phyloP scores from a whole-genome alignment of 2,113 vertebrate genomes.

The Aegithalos caudatus region DNA sequence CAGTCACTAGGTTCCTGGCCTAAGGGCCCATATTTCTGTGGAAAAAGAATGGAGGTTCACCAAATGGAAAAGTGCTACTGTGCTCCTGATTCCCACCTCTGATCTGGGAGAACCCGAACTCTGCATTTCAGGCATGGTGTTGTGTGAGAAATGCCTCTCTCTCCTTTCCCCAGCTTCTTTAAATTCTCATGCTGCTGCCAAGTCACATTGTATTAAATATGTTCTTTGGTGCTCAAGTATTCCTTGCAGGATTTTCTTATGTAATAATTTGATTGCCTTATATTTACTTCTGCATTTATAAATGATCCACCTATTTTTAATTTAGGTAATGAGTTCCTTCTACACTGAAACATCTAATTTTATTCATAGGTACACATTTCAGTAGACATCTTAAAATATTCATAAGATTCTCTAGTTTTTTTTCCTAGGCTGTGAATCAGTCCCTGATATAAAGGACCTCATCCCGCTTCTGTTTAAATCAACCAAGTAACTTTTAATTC shows the following conservation, averaged over 20 bases:
- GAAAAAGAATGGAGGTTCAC: neutral
- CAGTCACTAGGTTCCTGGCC: neutral
- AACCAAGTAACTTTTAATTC: neutral
- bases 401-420: neutral
- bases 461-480: slow-evolving; percentile 7
- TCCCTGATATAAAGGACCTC: neutral
- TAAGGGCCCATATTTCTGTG: neutral
- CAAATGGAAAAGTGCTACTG: neutral
- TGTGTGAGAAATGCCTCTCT: neutral
- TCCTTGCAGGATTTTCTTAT: neutral
- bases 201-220: neutral
- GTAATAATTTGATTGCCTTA: slow-evolving; percentile 4
- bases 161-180: neutral
- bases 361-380: neutral
- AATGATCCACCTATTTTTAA: slow-evolving; percentile 17
- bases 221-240: neutral
- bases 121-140: neutral
- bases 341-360: neutral
- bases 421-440: neutral
- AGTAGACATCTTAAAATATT: slow-evolving; percentile 20
- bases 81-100: neutral
- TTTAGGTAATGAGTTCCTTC: neutral
- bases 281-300: slow-evolving; percentile 34
- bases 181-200: neutral
- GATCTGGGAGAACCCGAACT: neutral